Evolutionary conservation across 2,888 invertebrate species (phyloP).

Genomic region (Drosophila ustulata): DNA sequence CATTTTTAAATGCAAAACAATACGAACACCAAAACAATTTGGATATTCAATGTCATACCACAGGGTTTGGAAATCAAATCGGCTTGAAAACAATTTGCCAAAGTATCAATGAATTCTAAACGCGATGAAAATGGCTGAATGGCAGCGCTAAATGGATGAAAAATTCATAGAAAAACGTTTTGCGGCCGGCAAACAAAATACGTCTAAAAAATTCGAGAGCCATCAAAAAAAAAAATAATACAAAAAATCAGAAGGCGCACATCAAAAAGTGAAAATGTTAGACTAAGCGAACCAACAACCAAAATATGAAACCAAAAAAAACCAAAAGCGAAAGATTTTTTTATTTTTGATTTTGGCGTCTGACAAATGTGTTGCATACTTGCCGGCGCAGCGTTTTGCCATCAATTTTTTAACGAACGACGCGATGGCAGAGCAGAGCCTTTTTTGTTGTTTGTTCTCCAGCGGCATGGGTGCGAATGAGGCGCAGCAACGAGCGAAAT

Average conservation of each 20-base stretch:
- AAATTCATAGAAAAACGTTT: constrained; percentile 76
- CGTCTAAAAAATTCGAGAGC: constrained; percentile 36
- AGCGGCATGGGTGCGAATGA: constrained; percentile 47
- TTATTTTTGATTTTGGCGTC: constrained; percentile 46
- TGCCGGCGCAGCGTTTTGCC: constrained; percentile 47
- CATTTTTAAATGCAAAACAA: background rate
- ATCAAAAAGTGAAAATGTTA: constrained; percentile 61
- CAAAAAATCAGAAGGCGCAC: constrained; percentile 27
- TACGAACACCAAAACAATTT: background rate
- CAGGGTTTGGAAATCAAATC: constrained; percentile 28
- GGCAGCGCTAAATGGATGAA: constrained; percentile 70
- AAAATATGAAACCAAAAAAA: constrained; percentile 5
- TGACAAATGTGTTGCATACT: constrained; percentile 60
- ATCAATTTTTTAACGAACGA: constrained; percentile 56
- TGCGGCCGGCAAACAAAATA: constrained; percentile 62
- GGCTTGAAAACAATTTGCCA: constrained; percentile 62
- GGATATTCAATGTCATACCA: constrained; percentile 61
- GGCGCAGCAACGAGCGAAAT: constrained; percentile 59
- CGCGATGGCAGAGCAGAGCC: constrained; percentile 27
- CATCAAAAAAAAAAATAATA: constrained; percentile 17
- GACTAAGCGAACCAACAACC: constrained; percentile 21
- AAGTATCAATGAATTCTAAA: constrained; percentile 78
- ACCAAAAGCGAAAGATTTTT: constrained; percentile 31
- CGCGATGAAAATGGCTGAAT: constrained; percentile 73
- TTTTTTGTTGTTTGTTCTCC: constrained; percentile 1